Evolutionary conservation across 2,888 invertebrate species (phyloP), one percentile per base, ranked within the genome.

Genomic region (Meghimatium bilineatum): DNA sequence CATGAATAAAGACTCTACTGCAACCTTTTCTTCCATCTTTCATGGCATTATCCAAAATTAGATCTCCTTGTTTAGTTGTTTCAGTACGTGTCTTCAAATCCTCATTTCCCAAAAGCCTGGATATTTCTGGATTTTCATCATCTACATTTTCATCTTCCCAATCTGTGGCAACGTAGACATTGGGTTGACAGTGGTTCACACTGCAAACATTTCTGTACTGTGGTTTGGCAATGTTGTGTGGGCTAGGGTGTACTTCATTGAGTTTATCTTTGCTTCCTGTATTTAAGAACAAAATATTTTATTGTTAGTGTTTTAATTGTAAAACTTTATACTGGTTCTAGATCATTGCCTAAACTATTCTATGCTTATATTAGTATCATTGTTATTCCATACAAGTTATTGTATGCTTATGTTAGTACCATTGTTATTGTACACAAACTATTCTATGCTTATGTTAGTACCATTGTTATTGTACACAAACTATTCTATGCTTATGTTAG

Each of bases 131-230:
- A 38, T 63, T 74, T 36, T 81, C 72, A 6, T 74, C 69, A 12
- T 72, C 60, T 10, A 5, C 23, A 17, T 80, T 49, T 1, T 69
- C 80, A 0, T 23, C 67, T 32, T 67, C 69, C 80, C 80, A 80
- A n/a, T 74, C 60, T 34, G 81, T 20, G 3, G 81, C 56, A 2
- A 81, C 74, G 23, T 81, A 81, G 81, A 71, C 81, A 44, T 81
- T 71, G 10, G 81, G 81, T n/a, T 29, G 72, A 32, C 74, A 74
- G 32, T 81, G 80, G 52, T 52, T 60, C 1, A 71, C 56, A 20
- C 71, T 74, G 81, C 74, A 71, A 36, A 74, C 56, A 32, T 69
- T 72, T 29, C 81, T 72, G 74, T 81, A 81, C 20, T 72, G 72
- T 10, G 72, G 78, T 63, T 78, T 78, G 20, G 66, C 44, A 23